These are phyloP conservation scores for Lithophane semibrunnea DNA, from an alignment of 2,888 invertebrate species.

Conservation along the genomic window DNA sequence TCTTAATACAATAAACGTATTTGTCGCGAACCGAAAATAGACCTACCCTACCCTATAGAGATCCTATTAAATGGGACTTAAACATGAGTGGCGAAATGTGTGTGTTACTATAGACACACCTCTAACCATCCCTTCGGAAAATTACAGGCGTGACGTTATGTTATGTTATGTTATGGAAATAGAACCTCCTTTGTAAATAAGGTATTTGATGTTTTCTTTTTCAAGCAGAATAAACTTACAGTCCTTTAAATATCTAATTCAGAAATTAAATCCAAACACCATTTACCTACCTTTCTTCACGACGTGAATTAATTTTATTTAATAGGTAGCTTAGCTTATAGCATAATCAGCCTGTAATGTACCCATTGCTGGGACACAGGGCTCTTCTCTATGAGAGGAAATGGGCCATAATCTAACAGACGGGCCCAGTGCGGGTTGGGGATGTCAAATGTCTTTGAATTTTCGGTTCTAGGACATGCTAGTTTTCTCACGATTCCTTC, in stretches of 20 bases:
- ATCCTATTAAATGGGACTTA: too few relatives aligned
- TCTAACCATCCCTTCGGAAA: too few relatives aligned
- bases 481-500: background rate
- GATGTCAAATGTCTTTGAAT: background rate
- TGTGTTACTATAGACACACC: too few relatives aligned
- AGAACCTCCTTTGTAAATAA: background rate
- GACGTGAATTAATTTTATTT: background rate
- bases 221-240: background rate
- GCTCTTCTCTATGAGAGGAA: background rate
- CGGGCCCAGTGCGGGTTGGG: background rate
- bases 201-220: background rate
- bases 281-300: background rate
- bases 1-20: background rate
- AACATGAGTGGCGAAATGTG: too few relatives aligned
- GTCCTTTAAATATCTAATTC: background rate
- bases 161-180: background rate
- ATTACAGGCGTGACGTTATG: too few relatives aligned
- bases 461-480: background rate
- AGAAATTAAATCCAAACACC: background rate
- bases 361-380: background rate
- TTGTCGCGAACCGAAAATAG: slow-evolving; percentile 9
- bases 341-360: background rate
- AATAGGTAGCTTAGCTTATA: background rate
- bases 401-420: background rate
- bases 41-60: background rate